phyloP scores from a whole-genome alignment of 2,113 vertebrate species.

The Pseudopipra pipra region DNA sequence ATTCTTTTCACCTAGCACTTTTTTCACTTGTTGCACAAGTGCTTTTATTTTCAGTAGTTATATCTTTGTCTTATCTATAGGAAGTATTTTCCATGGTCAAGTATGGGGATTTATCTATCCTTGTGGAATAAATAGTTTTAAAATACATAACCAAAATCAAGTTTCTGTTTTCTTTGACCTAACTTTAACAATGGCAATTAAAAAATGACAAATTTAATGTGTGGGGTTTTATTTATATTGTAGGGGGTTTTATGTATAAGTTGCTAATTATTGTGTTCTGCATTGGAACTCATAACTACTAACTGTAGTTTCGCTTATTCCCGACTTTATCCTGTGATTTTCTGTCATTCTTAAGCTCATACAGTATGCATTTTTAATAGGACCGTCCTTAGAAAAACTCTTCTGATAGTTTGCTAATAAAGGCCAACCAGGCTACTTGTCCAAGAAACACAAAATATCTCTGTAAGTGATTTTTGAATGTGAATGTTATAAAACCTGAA shows the following conservation, averaged over 20 bases:
- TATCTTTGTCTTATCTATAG: not conserved
- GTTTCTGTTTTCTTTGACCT: not conserved
- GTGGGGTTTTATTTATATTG: not conserved
- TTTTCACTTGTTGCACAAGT: not conserved
- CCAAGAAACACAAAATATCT: not conserved
- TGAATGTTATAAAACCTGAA: not conserved
- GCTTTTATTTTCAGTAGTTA: not conserved
- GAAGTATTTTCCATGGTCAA: not conserved
- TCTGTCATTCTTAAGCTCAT: not conserved
- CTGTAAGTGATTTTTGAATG: not conserved
- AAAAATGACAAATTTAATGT: not conserved
- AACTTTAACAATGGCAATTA: not conserved
- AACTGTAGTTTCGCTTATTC: not conserved
- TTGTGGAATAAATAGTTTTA: not conserved
- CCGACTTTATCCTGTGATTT: not conserved
- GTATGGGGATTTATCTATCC: not conserved
- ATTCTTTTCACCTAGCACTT: not conserved
- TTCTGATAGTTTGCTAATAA: not conserved
- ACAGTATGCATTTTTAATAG: not conserved
- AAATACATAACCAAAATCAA: not conserved
- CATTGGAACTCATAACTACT: not conserved
- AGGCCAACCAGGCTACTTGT: not conserved
- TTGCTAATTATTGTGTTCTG: not conserved
- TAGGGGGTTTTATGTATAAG: rapidly evolving
- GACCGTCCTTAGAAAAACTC: not conserved